Base-by-base conservation (phyloP, 2,797 vertebrate genomes). In the Myotis myotis region DNA sequence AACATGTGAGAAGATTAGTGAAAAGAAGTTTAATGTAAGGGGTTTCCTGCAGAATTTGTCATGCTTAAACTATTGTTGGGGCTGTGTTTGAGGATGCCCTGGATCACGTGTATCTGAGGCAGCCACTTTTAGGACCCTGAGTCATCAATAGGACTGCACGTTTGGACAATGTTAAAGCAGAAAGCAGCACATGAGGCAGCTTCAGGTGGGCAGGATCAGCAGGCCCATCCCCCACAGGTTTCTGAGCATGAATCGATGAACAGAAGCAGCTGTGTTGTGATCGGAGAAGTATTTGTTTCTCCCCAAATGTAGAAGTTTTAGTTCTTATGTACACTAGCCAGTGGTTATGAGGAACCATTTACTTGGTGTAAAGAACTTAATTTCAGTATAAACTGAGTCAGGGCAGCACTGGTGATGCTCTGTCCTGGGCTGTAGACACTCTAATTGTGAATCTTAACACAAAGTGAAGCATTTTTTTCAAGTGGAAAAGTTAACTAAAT, bases 181-280 rank as follows among this genome's bases (percentile, higher is more conserved):
- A 47, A 49, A 47, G 72, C 44, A 49, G 44, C 44, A 41, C 28
- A 47, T 28, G 25, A 74, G 15, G 25, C 41, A 74, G 15, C 99
- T 98, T 99, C 99, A 98, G 99, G 99, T 99, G 99, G 99, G 98
- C 99, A 99, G 98, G 99, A 99, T 98, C 99, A 99, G 97, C 99
- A 99, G 99, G 99, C 99, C 99, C 99, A 99, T 99, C 99, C 99
- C 99, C 99, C 99, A 96, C 98, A 99, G 99, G 99, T 98, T 99
- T 99, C 98, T 99, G 98, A 99, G 98, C 98, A 97, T 98, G 98
- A 98, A 98, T 94, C 95, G 98, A 98, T 97, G 98, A 98, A 98
- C 98, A 98, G 98, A 98, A 98, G 98, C 98, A 98, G 98, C 98
- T 99, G 98, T 99, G 98, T 98, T 98, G 98, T 97, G 98, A 98